Percentiles rank a stretch among this genome's conserved stretches.
These are phyloP conservation scores for Pogonomyrmex californicus DNA, from an alignment of 1,140 invertebrate genomes.

Conservation along the genomic window DNA sequence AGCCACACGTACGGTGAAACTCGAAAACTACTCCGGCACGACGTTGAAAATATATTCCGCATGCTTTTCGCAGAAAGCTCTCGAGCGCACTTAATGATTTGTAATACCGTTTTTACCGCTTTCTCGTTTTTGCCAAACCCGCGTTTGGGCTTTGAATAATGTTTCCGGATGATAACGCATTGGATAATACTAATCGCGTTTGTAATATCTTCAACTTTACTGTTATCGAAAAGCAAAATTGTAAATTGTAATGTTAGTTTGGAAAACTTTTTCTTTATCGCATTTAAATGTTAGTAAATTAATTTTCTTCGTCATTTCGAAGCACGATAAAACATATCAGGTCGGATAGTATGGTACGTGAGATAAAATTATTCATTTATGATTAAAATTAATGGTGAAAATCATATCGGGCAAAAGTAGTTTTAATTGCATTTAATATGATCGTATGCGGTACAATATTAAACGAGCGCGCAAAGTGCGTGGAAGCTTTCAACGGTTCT, in stretches of 20 bases:
- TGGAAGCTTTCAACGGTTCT: background rate
- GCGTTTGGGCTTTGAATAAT: background rate
- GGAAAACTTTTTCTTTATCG: background rate
- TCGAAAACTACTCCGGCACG: constrained; percentile 41
- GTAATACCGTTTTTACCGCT: background rate
- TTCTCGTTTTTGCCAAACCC: background rate
- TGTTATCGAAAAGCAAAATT: background rate
- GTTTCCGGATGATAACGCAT: background rate
- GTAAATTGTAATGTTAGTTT: background rate
- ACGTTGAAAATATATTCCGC: constrained; percentile 59
- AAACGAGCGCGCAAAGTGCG: background rate
- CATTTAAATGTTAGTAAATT: background rate
- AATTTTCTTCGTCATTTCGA: background rate
- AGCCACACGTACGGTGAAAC: constrained; percentile 69
- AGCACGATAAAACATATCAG: background rate
- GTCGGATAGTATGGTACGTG: background rate
- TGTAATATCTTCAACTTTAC: background rate
- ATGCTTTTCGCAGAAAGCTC: constrained; percentile 6
- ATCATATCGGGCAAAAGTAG: background rate
- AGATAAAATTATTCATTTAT: background rate
- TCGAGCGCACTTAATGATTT: constrained; percentile 36
- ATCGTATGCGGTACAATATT: constrained; percentile 7
- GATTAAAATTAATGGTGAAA: background rate
- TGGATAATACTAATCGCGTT: background rate
- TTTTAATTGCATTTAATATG: constrained; percentile 31